Conservation (phyloP, 2,888 invertebrate genomes). For the Thelaira solivaga region DNA sequence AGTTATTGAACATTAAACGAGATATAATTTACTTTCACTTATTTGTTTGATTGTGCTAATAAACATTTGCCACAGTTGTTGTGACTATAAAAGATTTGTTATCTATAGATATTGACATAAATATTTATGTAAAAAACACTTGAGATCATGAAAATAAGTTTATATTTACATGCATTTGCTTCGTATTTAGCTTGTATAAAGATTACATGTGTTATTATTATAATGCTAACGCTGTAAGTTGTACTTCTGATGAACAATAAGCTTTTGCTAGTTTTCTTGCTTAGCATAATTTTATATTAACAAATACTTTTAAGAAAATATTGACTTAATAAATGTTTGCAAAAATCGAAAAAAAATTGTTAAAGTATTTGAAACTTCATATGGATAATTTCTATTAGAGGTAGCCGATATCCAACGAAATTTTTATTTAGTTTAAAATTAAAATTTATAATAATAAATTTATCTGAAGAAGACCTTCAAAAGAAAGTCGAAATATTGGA, state of each 20-base stretch:
- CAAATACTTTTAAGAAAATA: no score
- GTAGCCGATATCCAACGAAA: no score
- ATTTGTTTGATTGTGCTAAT: conserved; percentile 38
- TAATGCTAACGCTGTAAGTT: not conserved
- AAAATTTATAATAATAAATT: no score
- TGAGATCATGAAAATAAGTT: not conserved
- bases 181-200: not conserved
- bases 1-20: conserved; percentile 28
- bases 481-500: no score
- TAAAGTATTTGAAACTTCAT: no score
- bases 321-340: no score
- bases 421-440: no score
- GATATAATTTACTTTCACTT: conserved; percentile 25
- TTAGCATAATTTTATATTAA: not conserved
- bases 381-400: no score
- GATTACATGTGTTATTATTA: conserved; percentile 27
- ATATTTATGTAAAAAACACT: not conserved
- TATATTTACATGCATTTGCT: not conserved
- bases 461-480: no score
- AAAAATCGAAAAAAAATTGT: no score
- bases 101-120: not conserved
- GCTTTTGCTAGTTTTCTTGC: no score
- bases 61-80: conserved; percentile 8
- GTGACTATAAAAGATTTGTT: conserved; percentile 16
- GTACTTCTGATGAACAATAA: not conserved